These are phyloP conservation scores for Hypocryptadius cinnamomeus DNA, from an alignment of 2,113 vertebrate genomes.

Conservation along the genomic window DNA sequence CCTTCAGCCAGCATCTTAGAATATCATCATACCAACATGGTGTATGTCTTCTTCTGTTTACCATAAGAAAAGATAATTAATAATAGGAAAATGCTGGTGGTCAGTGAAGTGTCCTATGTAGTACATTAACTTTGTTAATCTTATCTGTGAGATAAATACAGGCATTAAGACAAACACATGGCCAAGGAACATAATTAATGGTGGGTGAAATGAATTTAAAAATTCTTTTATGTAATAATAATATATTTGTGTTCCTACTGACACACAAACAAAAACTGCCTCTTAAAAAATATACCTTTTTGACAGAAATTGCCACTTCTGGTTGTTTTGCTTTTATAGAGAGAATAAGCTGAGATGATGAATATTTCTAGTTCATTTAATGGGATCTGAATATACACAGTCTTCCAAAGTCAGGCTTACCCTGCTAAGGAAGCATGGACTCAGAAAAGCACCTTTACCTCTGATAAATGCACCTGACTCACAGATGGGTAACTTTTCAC, in stretches of 20 bases:
- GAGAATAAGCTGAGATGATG: neutral
- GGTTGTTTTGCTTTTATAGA: neutral
- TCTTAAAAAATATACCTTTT: neutral
- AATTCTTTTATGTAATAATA: neutral
- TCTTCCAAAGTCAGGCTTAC: neutral
- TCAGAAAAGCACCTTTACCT: neutral
- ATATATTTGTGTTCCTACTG: neutral
- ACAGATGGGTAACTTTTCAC: neutral
- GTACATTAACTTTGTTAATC: neutral
- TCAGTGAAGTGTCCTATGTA: neutral
- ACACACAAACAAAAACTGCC: neutral
- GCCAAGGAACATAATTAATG: neutral
- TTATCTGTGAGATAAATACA: neutral
- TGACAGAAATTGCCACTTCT: neutral
- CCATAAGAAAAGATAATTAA: neutral
- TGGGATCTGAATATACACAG: neutral
- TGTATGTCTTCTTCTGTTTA: neutral
- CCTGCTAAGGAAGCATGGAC: neutral
- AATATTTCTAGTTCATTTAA: neutral
- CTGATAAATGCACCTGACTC: neutral
- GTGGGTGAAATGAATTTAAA: neutral
- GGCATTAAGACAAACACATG: neutral
- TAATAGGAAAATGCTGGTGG: neutral
- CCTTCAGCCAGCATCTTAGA: neutral
- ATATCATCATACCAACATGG: neutral